Evolutionary conservation across 2,888 invertebrate genomes (phyloP).

Genomic region (Griposia aprilina): DNA sequence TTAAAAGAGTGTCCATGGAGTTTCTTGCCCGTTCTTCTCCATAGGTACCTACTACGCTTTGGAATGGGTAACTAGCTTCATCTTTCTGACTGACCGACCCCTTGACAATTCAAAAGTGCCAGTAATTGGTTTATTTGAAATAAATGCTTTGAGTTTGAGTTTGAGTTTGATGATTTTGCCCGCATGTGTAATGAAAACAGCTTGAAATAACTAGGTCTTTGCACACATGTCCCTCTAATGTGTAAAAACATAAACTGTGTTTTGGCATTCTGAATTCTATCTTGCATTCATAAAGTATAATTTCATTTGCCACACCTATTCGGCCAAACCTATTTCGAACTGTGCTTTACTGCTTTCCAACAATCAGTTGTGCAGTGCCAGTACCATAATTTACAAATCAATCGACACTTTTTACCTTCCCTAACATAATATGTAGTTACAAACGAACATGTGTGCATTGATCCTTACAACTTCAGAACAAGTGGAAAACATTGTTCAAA

Average conservation of each 20-base stretch:
- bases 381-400: constrained; percentile 1
- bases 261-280: constrained; percentile 20
- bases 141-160: too few species aligned
- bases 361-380: constrained; percentile 9
- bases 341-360: background rate
- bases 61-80: too few species aligned
- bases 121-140: too few species aligned
- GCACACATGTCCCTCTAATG: constrained; percentile 40
- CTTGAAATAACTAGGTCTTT: constrained; percentile 43
- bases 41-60: too few species aligned
- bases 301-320: background rate
- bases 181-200: constrained; percentile 21
- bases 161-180: constrained; percentile 4
- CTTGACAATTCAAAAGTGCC: too few species aligned
- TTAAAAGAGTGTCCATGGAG: too few species aligned
- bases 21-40: too few species aligned
- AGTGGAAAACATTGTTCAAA: constrained; percentile 30
- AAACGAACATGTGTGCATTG: constrained; percentile 34
- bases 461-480: constrained; percentile 48
- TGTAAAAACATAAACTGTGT: background rate
- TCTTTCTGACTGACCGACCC: too few species aligned
- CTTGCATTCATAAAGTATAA: background rate
- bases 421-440: background rate
- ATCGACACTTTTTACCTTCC: background rate
- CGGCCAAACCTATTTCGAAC: background rate